phyloP scores from a whole-genome alignment of 2,113 vertebrate genomes.

The Indicator maculatus region DNA sequence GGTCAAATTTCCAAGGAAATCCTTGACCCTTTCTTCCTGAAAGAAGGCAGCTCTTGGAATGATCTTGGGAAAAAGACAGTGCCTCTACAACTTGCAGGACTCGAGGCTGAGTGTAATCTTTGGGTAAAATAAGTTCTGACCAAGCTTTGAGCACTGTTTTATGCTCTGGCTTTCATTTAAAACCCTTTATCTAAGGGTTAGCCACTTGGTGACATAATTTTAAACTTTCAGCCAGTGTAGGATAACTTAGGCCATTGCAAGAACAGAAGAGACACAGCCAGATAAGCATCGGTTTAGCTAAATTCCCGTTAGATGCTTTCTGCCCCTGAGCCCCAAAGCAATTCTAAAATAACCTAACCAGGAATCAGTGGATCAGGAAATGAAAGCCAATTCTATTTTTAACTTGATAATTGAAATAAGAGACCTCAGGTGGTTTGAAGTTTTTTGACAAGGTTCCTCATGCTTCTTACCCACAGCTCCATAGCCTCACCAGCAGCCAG shows the following conservation, averaged over 20 bases:
- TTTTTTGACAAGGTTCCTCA: neutral
- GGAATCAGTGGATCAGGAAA: constrained; percentile 20
- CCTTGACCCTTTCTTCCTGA: neutral
- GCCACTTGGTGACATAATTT: neutral
- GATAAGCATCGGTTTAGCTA: neutral
- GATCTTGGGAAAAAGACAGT: neutral
- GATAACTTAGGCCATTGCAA: neutral
- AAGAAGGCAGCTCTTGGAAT: neutral
- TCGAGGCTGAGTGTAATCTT: neutral
- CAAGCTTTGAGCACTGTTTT: neutral
- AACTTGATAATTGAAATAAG: constrained; percentile 44
- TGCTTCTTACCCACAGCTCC: neutral
- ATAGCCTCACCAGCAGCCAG: neutral
- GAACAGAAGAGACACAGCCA: neutral
- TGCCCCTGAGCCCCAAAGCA: neutral
- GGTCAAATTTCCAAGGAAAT: neutral
- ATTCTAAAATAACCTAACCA: neutral
- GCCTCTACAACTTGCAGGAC: neutral
- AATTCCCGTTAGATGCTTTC: constrained; percentile 5
- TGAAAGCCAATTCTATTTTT: constrained; percentile 25
- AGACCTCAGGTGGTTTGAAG: constrained; percentile 12
- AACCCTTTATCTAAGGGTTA: neutral
- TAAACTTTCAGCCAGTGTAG: neutral
- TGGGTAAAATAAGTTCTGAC: neutral
- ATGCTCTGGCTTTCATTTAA: neutral